phyloP scores from a whole-genome alignment of 2,797 vertebrate species.

The Gambusia yucatana region DNA sequence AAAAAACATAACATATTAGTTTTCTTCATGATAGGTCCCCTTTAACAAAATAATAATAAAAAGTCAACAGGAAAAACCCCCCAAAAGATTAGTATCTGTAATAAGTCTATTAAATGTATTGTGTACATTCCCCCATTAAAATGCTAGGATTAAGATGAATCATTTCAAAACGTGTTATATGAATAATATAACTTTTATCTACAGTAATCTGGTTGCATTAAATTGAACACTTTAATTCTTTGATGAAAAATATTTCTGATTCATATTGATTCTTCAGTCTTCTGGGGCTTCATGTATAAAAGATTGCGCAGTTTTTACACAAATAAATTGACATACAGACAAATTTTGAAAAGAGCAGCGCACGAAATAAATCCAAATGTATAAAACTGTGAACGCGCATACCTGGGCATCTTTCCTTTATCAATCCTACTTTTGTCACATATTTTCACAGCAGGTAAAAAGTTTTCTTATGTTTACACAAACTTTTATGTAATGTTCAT shows the following conservation, averaged over 20 bases:
- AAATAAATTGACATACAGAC: no score
- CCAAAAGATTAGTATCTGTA: not conserved
- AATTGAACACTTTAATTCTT: not conserved
- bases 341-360: no score
- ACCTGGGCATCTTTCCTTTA: no score
- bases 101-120: not conserved
- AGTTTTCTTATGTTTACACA: no score
- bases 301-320: no score
- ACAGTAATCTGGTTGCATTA: not conserved
- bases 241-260: not conserved
- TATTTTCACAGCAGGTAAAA: no score
- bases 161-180: not conserved
- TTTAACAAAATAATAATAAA: slow-evolving; percentile 3
- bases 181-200: not conserved
- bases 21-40: not conserved
- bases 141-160: not conserved
- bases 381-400: no score
- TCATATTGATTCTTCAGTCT: not conserved
- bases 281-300: not conserved
- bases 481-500: no score
- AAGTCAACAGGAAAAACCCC: slow-evolving; percentile 28
- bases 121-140: not conserved
- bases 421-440: no score
- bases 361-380: no score
- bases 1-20: no score